Conservation (phyloP, 2,113 vertebrate species). For the Strigops habroptila region DNA sequence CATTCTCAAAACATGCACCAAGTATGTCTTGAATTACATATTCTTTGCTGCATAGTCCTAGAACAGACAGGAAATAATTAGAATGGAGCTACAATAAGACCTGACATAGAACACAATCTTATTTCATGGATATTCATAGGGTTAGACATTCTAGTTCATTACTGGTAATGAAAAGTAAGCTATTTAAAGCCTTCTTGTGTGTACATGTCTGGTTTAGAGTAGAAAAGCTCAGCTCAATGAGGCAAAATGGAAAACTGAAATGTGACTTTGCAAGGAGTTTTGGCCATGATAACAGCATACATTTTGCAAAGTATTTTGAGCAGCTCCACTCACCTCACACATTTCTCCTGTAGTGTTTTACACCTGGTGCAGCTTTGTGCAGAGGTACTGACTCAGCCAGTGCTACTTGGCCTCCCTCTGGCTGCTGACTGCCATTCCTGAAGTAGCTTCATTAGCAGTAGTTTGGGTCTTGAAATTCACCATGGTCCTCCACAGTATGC, state of each 20-base stretch:
- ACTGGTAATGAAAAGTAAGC: background rate
- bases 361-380: rapidly evolving
- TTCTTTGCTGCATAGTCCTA: background rate
- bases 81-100: background rate
- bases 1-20: background rate
- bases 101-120: background rate
- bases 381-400: background rate
- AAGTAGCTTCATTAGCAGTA: background rate
- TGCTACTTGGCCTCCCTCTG: background rate
- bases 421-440: background rate
- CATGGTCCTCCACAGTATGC: background rate
- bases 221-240: background rate
- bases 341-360: background rate
- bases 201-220: rapidly evolving
- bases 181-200: background rate
- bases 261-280: background rate
- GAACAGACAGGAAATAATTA: background rate
- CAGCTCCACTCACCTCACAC: background rate
- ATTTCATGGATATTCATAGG: background rate
- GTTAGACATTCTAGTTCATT: background rate
- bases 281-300: background rate
- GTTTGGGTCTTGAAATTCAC: background rate
- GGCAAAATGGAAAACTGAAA: background rate
- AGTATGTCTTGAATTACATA: background rate
- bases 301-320: background rate